These are phyloP conservation scores for Drosophila nr. perissopoda DNA, from an alignment of 2,888 invertebrate genomes.

Conservation along the genomic window DNA sequence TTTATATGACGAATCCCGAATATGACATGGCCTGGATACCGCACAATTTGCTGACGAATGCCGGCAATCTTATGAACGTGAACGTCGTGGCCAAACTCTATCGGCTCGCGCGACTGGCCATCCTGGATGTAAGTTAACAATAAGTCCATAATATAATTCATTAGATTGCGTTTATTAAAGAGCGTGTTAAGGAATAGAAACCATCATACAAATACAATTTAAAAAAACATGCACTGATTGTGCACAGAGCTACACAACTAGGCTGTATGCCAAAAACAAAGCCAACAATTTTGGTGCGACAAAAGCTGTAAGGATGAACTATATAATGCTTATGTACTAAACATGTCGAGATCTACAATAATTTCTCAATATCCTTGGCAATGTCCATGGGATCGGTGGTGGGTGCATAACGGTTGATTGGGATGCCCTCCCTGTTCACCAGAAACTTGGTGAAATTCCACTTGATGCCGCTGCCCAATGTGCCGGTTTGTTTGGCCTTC, in stretches of 20 bases:
- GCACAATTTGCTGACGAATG: conserved; percentile 12
- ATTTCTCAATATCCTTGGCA: conserved; percentile 84
- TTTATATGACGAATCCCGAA: conserved; percentile 45
- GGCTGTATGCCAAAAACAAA: conserved; percentile 29
- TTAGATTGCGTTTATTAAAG: conserved; percentile 50
- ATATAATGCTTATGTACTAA: conserved; percentile 14
- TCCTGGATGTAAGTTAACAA: conserved; percentile 46
- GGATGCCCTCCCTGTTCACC: conserved; percentile 84
- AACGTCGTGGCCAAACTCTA: conserved; percentile 33
- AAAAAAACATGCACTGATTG: conserved; percentile 38
- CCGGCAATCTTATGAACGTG: conserved; percentile 38
- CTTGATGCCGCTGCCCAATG: conserved; percentile 83
- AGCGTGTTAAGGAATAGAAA: conserved; percentile 18
- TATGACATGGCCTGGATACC: conserved; percentile 53
- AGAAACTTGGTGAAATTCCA: conserved; percentile 85
- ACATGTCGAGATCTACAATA: conserved; percentile 67
- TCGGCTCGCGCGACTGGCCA: conserved; percentile 34
- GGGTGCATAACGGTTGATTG: conserved; percentile 84
- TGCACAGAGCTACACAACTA: conserved; percentile 33
- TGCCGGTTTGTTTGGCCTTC: conserved; percentile 84
- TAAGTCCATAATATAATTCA: not conserved
- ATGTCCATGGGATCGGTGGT: conserved; percentile 85
- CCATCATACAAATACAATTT: conserved; percentile 29
- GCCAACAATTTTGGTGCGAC: conserved; percentile 25
- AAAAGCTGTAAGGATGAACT: conserved; percentile 23